Percentiles rank a stretch among this genome's conserved stretches.
Conservation (phyloP, 2,888 invertebrate genomes). For the Cheiracanthium punctorium region DNA sequence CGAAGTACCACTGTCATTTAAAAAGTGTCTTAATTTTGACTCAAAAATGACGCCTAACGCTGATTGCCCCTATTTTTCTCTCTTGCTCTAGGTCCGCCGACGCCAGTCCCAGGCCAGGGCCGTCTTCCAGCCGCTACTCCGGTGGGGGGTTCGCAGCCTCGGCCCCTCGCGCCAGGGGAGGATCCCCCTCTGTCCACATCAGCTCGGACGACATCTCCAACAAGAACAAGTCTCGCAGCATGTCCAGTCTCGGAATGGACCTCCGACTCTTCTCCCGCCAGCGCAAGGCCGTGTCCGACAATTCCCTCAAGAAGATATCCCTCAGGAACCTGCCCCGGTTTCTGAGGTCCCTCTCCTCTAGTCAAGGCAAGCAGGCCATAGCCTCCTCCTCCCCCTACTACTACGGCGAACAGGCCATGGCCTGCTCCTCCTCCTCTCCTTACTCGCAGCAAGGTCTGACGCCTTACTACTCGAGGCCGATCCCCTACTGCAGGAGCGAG, state of each 20-base stretch:
- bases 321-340: conserved; percentile 70
- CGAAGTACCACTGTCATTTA: too few species aligned
- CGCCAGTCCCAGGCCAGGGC: not conserved
- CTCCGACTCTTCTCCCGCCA: conserved; percentile 47
- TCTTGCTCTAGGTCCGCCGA: not conserved
- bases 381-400: too few species aligned
- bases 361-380: conserved; percentile 68
- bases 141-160: conserved; percentile 33
- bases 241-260: conserved; percentile 58
- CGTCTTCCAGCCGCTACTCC: conserved; percentile 9
- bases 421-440: conserved; percentile 12
- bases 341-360: conserved; percentile 71
- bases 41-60: too few species aligned
- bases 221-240: conserved; percentile 65
- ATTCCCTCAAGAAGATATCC: conserved; percentile 71
- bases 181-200: conserved; percentile 48
- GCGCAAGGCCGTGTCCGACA: conserved; percentile 71
- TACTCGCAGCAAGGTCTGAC: not conserved
- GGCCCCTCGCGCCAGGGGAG: conserved; percentile 11
- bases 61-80: too few species aligned
- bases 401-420: conserved; percentile 21
- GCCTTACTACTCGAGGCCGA: conserved; percentile 18
- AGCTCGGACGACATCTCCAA: conserved; percentile 61
- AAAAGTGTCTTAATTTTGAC: too few species aligned
- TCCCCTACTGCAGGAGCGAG: conserved; percentile 59